Conservation (phyloP, 1,140 invertebrate species). For the Neodiprion lecontei region DNA sequence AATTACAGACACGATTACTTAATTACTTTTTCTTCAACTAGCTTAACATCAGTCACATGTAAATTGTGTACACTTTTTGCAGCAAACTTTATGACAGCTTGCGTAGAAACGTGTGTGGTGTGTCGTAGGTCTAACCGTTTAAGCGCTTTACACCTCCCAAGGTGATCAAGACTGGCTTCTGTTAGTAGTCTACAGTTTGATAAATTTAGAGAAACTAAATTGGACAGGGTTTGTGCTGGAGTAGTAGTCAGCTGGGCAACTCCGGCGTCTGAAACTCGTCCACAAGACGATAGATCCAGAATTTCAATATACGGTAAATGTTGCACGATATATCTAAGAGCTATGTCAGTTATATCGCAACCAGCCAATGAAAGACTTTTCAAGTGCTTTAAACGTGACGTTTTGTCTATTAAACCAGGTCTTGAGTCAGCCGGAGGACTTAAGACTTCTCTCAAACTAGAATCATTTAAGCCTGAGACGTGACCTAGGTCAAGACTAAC, state of each 20-base stretch:
- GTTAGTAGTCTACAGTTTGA: constrained; percentile 84
- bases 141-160: constrained; percentile 71
- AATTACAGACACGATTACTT: constrained; percentile 12
- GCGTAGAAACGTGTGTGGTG: constrained; percentile 76
- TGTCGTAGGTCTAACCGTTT: constrained; percentile 77
- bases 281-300: constrained; percentile 85
- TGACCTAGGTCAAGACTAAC: constrained; percentile 82
- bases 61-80: constrained; percentile 77
- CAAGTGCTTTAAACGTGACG: constrained; percentile 80
- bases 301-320: constrained; percentile 76
- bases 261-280: constrained; percentile 86
- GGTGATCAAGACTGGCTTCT: constrained; percentile 79
- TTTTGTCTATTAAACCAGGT: constrained; percentile 82
- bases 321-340: constrained; percentile 81
- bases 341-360: constrained; percentile 88
- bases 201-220: constrained; percentile 73
- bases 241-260: constrained; percentile 82
- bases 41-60: constrained; percentile 77
- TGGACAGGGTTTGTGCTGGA: constrained; percentile 66
- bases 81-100: constrained; percentile 81
- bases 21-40: constrained; percentile 66
- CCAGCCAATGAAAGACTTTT: constrained; percentile 80
- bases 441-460: constrained; percentile 80
- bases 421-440: constrained; percentile 85
- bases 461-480: constrained; percentile 82